A percentile compares a stretch with the other conserved stretches of the same genome.
phyloP scores from a whole-genome alignment of 2,888 invertebrate species.

The Caenorhabditis doughertyi region DNA sequence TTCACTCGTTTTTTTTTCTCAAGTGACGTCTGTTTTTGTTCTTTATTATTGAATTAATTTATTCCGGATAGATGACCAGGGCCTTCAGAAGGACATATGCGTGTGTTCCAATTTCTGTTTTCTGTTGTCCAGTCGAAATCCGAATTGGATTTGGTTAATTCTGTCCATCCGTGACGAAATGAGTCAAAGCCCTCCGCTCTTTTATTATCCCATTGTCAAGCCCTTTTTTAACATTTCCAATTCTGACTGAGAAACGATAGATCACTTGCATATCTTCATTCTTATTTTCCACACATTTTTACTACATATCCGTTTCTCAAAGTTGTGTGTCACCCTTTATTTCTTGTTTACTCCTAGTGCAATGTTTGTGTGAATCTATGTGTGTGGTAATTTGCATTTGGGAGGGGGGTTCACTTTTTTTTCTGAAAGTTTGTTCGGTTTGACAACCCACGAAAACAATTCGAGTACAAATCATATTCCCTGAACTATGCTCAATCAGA shows the following conservation, averaged over 20 bases:
- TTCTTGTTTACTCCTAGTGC: constrained; percentile 46
- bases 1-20: background rate
- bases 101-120: constrained; percentile 25
- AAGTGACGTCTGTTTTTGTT: constrained; percentile 56
- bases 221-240: constrained; percentile 36
- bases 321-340: constrained; percentile 8
- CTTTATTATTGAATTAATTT: constrained; percentile 38
- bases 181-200: constrained; percentile 31
- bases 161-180: constrained; percentile 38
- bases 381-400: constrained; percentile 20
- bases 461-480: constrained; percentile 12
- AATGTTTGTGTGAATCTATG: constrained; percentile 14
- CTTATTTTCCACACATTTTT: constrained; percentile 19
- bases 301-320: constrained; percentile 21
- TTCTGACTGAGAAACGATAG: constrained; percentile 33
- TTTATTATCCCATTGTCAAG: constrained; percentile 20
- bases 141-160: constrained; percentile 22
- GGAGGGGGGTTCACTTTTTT: background rate
- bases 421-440: constrained; percentile 2
- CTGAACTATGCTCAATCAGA: too few species aligned
- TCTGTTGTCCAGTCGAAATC: constrained; percentile 18
- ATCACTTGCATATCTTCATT: constrained; percentile 12
- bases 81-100: constrained; percentile 36
- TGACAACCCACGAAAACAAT: constrained; percentile 2
- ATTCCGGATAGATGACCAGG: constrained; percentile 42